These are phyloP conservation scores for Drosophila nr. fundita DNA, from an alignment of 2,888 invertebrate species.

Conservation along the genomic window DNA sequence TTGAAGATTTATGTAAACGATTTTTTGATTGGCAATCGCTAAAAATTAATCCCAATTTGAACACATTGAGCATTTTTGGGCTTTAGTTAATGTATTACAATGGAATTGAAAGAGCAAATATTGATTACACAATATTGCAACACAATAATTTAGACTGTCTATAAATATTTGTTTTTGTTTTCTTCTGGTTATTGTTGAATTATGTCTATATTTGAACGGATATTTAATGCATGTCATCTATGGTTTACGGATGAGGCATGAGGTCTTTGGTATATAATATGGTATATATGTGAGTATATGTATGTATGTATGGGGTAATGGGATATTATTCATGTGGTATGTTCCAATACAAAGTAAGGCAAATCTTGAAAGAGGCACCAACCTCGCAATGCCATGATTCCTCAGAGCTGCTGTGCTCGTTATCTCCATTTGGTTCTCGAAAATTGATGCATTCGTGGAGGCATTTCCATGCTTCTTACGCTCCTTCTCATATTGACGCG, in stretches of 20 bases:
- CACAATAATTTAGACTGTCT: background rate
- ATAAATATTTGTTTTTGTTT: background rate
- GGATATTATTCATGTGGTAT: constrained; percentile 18
- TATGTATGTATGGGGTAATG: constrained; percentile 27
- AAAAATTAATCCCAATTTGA: background rate
- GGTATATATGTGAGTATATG: background rate
- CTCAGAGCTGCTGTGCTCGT: constrained; percentile 85
- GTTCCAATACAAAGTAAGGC: constrained; percentile 14
- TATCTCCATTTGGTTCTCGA: constrained; percentile 84
- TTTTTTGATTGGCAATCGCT: background rate
- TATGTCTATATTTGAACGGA: constrained; percentile 9
- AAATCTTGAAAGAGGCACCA: constrained; percentile 51
- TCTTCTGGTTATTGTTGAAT: background rate
- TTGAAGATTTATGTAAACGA: constrained; percentile 6
- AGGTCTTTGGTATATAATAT: constrained; percentile 9
- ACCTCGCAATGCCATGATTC: constrained; percentile 87
- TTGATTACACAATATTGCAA: background rate
- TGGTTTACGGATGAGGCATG: constrained; percentile 17
- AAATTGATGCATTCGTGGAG: constrained; percentile 70
- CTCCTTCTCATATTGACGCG: constrained; percentile 86
- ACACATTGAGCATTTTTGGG: background rate
- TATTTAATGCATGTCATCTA: constrained; percentile 20
- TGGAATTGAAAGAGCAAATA: background rate
- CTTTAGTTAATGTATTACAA: background rate
- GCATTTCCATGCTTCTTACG: constrained; percentile 84